Evolutionary conservation across 2,797 vertebrate species (phyloP).

Genomic region (Pseudochirops corinnae): DNA sequence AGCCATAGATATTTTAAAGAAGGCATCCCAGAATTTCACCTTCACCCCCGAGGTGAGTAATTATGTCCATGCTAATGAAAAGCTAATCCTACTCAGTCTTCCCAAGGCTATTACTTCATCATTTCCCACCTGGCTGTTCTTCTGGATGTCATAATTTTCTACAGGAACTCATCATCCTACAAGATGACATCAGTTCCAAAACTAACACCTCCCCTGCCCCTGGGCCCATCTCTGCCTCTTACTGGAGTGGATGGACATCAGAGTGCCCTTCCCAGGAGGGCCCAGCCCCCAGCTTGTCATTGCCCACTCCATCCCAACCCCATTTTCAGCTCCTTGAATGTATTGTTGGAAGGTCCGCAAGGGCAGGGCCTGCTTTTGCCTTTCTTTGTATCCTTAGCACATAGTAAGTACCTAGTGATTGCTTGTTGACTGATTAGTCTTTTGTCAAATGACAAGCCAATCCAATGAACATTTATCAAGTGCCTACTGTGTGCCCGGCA

Average conservation of each 20-base stretch:
- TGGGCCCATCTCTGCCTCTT: not conserved
- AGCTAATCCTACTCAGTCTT: not conserved
- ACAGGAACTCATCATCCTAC: not conserved
- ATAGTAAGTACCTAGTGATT: not conserved
- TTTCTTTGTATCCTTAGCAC: not conserved
- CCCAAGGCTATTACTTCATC: not conserved
- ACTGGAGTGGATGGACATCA: not conserved
- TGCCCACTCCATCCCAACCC: not conserved
- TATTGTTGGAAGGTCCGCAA: not conserved
- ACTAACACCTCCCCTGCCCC: not conserved
- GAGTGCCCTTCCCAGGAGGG: not conserved
- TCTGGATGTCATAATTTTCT: not conserved
- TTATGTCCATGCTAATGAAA: not conserved
- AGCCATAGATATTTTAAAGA: slow-evolving; percentile 92
- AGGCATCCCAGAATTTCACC: slow-evolving; percentile 88
- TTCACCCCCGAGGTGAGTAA: slow-evolving; percentile 90
- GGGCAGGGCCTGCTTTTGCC: not conserved
- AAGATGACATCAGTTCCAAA: not conserved
- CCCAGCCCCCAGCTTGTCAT: not conserved
- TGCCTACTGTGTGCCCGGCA: not conserved
- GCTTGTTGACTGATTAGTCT: not conserved
- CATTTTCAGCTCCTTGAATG: not conserved
- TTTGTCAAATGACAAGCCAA: not conserved
- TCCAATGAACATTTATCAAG: not conserved
- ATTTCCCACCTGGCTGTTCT: not conserved